Evolutionary conservation across 2,888 invertebrate species (phyloP).

Genomic region (Rhamnusium bicolor): DNA sequence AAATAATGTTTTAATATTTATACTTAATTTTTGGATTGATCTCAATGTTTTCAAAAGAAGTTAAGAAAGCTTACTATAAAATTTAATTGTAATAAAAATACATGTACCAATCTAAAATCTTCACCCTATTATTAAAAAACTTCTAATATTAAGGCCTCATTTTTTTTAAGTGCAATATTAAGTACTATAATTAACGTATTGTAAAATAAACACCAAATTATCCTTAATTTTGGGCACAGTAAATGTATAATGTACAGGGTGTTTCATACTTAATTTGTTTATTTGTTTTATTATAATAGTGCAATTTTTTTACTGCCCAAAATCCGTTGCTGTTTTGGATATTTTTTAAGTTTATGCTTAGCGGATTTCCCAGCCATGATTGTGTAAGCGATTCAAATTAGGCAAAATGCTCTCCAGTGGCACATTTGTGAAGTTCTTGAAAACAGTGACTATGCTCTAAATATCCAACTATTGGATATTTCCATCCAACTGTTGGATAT

Average conservation of each 20-base stretch:
- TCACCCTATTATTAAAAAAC: constrained; percentile 49
- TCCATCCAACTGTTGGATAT: too few species aligned
- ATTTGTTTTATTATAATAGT: background rate
- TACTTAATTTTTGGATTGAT: constrained; percentile 51
- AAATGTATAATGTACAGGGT: constrained; percentile 59
- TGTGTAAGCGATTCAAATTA: background rate
- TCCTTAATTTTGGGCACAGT: constrained; percentile 53
- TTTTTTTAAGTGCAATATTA: constrained; percentile 49
- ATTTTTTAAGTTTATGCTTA: background rate
- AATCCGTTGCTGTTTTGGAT: background rate
- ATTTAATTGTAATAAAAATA: constrained; percentile 48
- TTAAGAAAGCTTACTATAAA: constrained; percentile 53
- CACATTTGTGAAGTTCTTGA: too few species aligned
- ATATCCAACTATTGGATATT: too few species aligned
- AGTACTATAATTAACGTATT: constrained; percentile 35
- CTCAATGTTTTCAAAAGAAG: constrained; percentile 57
- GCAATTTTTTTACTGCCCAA: constrained; percentile 8
- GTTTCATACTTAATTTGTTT: constrained; percentile 37
- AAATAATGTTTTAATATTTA: constrained; percentile 23
- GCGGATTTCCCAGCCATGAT: background rate
- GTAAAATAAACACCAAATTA: constrained; percentile 36
- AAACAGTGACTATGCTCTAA: too few species aligned
- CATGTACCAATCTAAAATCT: constrained; percentile 56
- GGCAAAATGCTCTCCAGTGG: background rate
- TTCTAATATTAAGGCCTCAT: constrained; percentile 55